Conservation (phyloP, 2,797 vertebrate genomes). For the Mormyrus proboscirostris region DNA sequence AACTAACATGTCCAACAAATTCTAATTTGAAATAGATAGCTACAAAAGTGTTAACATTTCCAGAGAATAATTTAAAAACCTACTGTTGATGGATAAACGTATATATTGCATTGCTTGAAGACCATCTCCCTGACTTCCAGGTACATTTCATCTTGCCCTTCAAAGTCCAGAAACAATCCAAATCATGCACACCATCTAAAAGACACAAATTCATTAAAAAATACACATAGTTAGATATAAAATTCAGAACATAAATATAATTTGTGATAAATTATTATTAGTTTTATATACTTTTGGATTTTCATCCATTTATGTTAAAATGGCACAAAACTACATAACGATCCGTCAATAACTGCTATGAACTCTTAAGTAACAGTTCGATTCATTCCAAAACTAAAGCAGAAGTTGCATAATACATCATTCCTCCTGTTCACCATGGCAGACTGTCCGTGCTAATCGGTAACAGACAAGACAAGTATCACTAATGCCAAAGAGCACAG, state of each 20-base stretch:
- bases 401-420: not conserved
- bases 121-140: constrained; percentile 42
- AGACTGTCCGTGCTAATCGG: not conserved
- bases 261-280: not conserved
- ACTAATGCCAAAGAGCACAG: not conserved
- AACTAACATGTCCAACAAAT: not conserved
- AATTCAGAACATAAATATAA: not conserved
- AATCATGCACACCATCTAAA: constrained; percentile 46
- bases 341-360: not conserved
- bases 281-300: not conserved
- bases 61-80: constrained; percentile 9
- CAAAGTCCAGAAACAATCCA: constrained; percentile 47
- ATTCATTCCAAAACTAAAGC: not conserved
- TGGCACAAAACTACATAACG: not conserved
- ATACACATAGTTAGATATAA: not conserved
- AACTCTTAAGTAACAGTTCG: not conserved
- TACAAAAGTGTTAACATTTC: not conserved
- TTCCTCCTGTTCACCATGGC: not conserved
- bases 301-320: not conserved
- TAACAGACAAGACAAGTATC: not conserved
- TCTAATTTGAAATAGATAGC: not conserved
- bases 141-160: not conserved
- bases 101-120: constrained; percentile 30
- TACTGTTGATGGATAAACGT: constrained; percentile 29
- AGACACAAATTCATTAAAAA: constrained; percentile 12